Conservation (phyloP, 2,797 vertebrate genomes). For the Hybognathus amarus region DNA sequence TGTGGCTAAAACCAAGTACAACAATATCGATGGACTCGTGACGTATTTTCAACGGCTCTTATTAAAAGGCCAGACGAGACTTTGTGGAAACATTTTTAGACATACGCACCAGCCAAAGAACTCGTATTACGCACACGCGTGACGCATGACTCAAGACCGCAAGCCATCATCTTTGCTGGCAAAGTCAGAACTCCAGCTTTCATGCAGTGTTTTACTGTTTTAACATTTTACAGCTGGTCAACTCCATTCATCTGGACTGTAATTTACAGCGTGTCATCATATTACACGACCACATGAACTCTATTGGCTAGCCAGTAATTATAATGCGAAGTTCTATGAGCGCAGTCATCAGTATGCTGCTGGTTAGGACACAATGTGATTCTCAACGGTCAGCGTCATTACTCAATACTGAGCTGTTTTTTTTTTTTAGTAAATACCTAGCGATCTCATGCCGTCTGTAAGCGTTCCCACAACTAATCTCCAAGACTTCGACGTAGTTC, state of each 20-base stretch:
- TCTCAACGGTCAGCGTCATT: slow-evolving; percentile 44
- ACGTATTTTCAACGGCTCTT: slow-evolving; percentile 25
- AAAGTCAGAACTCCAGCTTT: slow-evolving; percentile 33
- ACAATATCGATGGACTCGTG: slow-evolving; percentile 15
- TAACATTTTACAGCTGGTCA: slow-evolving; percentile 55
- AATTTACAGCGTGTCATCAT: slow-evolving; percentile 51
- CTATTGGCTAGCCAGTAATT: slow-evolving; percentile 49
- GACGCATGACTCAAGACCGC: slow-evolving; percentile 29
- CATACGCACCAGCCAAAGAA: slow-evolving; percentile 6
- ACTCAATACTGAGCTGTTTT: slow-evolving; percentile 19
- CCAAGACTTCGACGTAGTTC: slow-evolving; percentile 80
- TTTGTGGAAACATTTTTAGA: slow-evolving; percentile 35
- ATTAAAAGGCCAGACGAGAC: slow-evolving; percentile 35
- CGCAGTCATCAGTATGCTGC: slow-evolving; percentile 33
- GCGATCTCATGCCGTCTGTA: slow-evolving; percentile 42
- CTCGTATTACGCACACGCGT: slow-evolving; percentile 29
- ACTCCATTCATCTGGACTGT: slow-evolving; percentile 47
- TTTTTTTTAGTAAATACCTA: slow-evolving; percentile 21
- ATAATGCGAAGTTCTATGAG: slow-evolving; percentile 37
- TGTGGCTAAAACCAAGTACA: slow-evolving; percentile 28
- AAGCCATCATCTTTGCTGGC: slow-evolving; percentile 37
- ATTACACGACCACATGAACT: slow-evolving; percentile 45
- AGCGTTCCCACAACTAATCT: slow-evolving; percentile 80
- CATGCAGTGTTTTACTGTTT: slow-evolving; percentile 48
- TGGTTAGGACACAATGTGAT: slow-evolving; percentile 31